A percentile compares a stretch with the other conserved stretches of the same genome.
These are phyloP conservation scores for Apodemia mormo DNA, from an alignment of 2,888 invertebrate genomes.

Conservation along the genomic window DNA sequence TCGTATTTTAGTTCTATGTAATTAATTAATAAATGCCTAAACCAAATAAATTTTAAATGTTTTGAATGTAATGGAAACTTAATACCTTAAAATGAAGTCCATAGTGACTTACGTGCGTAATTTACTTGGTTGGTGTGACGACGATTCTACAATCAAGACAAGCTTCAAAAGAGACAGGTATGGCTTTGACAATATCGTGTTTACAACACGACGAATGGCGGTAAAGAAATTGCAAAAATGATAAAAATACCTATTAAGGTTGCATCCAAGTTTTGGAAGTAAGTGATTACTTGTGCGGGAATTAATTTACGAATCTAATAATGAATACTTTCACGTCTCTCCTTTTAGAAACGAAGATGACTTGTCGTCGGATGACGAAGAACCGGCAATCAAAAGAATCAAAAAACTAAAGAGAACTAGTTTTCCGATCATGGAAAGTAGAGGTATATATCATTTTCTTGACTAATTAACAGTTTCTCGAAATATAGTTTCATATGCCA, in stretches of 20 bases:
- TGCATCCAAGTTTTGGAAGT: slow-evolving; percentile 72
- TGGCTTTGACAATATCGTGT: slow-evolving; percentile 60
- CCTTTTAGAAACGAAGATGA: slow-evolving; percentile 69
- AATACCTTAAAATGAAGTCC: slow-evolving; percentile 66
- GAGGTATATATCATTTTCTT: slow-evolving; percentile 22
- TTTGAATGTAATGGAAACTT: slow-evolving; percentile 59
- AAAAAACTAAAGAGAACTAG: slow-evolving; percentile 59
- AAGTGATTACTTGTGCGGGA: slow-evolving; percentile 38
- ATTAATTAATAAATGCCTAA: not conserved
- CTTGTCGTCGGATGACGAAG: slow-evolving; percentile 64
- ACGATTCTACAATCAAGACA: slow-evolving; percentile 52
- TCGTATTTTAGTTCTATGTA: not conserved
- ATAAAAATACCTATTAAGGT: slow-evolving; percentile 60
- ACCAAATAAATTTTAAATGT: not conserved
- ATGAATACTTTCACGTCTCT: slow-evolving; percentile 26
- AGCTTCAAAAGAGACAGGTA: slow-evolving; percentile 78
- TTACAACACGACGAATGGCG: slow-evolving; percentile 76
- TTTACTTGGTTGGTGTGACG: slow-evolving; percentile 64
- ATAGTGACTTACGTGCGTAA: slow-evolving; percentile 67
- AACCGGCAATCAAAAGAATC: slow-evolving; percentile 63
- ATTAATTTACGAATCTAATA: slow-evolving; percentile 26
- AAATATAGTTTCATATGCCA: not conserved
- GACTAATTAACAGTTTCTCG: not conserved
- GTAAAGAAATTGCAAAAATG: slow-evolving; percentile 60
- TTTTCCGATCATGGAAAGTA: slow-evolving; percentile 66